phyloP scores from a whole-genome alignment of 2,113 vertebrate species.

The Galeopterus variegatus region DNA sequence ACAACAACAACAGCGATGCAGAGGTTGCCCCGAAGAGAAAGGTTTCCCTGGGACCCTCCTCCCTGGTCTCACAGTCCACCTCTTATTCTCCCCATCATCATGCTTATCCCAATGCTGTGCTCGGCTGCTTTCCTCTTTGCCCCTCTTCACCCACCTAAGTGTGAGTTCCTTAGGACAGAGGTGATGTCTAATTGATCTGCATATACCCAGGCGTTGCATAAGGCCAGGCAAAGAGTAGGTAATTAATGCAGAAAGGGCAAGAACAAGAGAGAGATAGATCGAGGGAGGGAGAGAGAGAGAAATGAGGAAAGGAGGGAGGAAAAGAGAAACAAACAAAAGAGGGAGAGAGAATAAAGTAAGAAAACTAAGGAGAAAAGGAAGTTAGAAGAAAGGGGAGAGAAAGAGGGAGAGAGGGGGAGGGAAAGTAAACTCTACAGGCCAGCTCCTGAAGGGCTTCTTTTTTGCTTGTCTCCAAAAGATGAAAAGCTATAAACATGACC shows the following conservation, averaged over 20 bases:
- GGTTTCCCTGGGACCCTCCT: background rate
- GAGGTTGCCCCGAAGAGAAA: background rate
- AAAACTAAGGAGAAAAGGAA: background rate
- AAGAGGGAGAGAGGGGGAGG: too few relatives aligned
- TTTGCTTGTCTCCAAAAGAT: background rate
- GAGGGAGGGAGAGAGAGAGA: background rate
- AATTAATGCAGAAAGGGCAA: background rate
- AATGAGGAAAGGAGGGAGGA: background rate
- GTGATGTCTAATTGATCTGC: background rate
- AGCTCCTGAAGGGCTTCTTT: background rate
- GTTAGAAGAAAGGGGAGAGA: background rate
- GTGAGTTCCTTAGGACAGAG: background rate
- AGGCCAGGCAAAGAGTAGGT: background rate
- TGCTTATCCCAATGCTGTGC: background rate
- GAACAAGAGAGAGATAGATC: background rate
- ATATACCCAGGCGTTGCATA: background rate
- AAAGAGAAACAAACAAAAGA: background rate
- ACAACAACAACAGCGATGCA: background rate
- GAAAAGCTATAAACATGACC: background rate
- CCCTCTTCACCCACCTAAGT: background rate
- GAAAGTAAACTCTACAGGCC: too few relatives aligned
- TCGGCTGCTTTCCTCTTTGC: background rate
- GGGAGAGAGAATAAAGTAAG: background rate
- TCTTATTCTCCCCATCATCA: accelerated
- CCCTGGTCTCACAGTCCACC: accelerated